These are phyloP conservation scores for Varecia variegata DNA, from an alignment of 2,797 vertebrate species.

Conservation along the genomic window DNA sequence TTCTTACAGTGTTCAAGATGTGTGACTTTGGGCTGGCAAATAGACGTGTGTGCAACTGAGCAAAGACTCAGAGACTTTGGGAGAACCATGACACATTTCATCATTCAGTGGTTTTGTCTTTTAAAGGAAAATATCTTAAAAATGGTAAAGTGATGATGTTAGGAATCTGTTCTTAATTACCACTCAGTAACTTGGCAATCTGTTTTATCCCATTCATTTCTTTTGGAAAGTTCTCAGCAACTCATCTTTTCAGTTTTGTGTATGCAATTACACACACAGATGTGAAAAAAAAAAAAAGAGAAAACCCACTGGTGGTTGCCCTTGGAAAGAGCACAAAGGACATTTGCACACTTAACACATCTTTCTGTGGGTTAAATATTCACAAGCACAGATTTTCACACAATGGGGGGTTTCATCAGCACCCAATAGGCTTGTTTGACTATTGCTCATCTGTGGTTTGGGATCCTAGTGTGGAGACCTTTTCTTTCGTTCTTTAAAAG, in stretches of 20 bases:
- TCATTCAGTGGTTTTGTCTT: constrained; percentile 46
- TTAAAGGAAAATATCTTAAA: constrained; percentile 63
- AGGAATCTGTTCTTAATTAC: constrained; percentile 56
- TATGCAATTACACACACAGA: not conserved
- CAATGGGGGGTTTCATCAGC: not conserved
- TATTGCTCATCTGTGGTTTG: not conserved
- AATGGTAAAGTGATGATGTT: constrained; percentile 49
- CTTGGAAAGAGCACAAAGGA: constrained; percentile 1
- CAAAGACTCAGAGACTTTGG: not conserved
- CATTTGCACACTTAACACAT: not conserved
- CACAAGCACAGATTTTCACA: constrained; percentile 2
- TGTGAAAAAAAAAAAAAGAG: not conserved
- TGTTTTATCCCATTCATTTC: constrained; percentile 45
- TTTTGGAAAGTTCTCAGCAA: constrained; percentile 54
- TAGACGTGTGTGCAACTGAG: not conserved
- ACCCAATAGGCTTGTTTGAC: not conserved
- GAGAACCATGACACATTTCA: constrained; percentile 1
- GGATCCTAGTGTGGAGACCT: not conserved
- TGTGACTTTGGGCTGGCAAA: not conserved
- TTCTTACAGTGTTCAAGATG: not conserved
- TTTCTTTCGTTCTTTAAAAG: constrained; percentile 30
- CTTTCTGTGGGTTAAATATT: not conserved
- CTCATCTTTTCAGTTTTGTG: not conserved
- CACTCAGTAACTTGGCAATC: not conserved
- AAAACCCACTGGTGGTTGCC: not conserved